Evolutionary conservation across 2,113 vertebrate genomes (phyloP).

Genomic region (Anolis carolinensis): DNA sequence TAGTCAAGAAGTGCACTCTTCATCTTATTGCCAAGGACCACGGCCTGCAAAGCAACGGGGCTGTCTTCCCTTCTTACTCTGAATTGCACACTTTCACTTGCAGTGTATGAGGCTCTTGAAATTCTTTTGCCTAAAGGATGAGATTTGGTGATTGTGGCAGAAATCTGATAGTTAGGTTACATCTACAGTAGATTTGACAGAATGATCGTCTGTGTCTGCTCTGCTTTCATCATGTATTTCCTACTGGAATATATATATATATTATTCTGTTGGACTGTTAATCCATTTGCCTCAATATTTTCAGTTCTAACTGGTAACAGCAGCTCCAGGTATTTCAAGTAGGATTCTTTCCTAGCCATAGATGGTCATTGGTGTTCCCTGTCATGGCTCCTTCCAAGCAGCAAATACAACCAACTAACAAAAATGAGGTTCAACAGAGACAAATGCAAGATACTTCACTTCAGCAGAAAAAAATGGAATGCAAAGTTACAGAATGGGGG

Average conservation of each 20-base stretch:
- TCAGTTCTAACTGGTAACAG: no score
- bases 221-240: background rate
- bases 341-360: background rate
- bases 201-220: background rate
- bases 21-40: no score
- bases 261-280: background rate
- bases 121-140: background rate
- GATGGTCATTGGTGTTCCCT: background rate
- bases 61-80: background rate
- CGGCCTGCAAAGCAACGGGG: background rate
- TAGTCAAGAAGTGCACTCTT: background rate
- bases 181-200: background rate
- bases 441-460: no score
- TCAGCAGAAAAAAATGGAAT: no score
- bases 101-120: background rate
- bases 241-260: background rate
- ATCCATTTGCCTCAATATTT: background rate
- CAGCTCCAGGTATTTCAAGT: no score
- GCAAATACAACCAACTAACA: background rate
- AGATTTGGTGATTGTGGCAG: background rate
- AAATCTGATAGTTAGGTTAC: no score
- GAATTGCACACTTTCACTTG: background rate
- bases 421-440: no score
- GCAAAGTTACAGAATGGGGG: no score
- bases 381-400: background rate